A percentile compares a stretch with the other conserved stretches of the same genome.
Evolutionary conservation across 2,888 invertebrate genomes (phyloP).

Genomic region (Ophraella communa): DNA sequence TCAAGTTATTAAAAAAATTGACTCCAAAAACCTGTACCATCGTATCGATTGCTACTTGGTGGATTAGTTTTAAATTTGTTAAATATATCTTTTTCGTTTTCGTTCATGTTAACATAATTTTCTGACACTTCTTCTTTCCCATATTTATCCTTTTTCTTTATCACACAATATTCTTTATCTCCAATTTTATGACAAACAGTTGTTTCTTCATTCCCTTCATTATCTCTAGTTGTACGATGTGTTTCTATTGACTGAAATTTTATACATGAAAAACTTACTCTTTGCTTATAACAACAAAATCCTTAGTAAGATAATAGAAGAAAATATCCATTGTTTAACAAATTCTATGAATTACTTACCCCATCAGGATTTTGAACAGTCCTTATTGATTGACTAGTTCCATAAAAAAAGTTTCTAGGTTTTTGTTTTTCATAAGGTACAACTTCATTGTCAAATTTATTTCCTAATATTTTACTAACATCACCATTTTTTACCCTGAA

Average conservation of each 20-base stretch:
- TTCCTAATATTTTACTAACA: conserved; percentile 29
- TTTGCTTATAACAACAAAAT: neutral
- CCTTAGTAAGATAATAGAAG: neutral
- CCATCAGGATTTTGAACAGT: conserved; percentile 66
- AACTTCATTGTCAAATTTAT: conserved; percentile 2
- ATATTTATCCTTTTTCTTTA: conserved; percentile 59
- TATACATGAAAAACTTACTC: neutral
- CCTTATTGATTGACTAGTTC: conserved; percentile 63
- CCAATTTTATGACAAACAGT: conserved; percentile 60
- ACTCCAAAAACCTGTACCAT: conserved; percentile 44
- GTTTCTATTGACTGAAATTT: conserved; percentile 62
- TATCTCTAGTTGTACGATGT: conserved; percentile 64
- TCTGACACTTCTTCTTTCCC: conserved; percentile 53
- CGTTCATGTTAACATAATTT: conserved; percentile 53
- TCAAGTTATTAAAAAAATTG: conserved; percentile 40
- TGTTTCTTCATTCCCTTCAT: conserved; percentile 66
- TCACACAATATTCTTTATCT: conserved; percentile 57
- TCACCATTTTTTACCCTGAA: conserved; percentile 33
- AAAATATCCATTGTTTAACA: neutral
- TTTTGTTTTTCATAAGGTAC: conserved; percentile 8
- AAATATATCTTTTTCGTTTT: conserved; percentile 45
- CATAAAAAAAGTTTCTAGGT: conserved; percentile 53
- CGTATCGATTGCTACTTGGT: conserved; percentile 10
- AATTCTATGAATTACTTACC: conserved; percentile 44
- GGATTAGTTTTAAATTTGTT: conserved; percentile 14